Evolutionary conservation across 2,888 invertebrate species (phyloP).

Genomic region (Amblyteles armatorius): DNA sequence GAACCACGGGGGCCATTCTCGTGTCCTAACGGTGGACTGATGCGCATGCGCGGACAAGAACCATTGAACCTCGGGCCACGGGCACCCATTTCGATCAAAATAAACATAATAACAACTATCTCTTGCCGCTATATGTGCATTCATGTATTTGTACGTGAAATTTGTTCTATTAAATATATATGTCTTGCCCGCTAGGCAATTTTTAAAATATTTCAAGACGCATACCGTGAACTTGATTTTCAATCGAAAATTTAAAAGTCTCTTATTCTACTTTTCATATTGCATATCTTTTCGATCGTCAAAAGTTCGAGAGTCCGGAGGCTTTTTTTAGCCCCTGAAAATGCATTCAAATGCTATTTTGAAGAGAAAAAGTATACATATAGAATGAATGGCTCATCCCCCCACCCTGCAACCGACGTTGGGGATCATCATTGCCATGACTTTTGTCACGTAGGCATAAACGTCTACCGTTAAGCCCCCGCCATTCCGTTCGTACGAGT

Average conservation of each 20-base stretch:
- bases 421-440: conserved; percentile 69
- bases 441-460: conserved; percentile 77
- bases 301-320: neutral
- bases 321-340: neutral
- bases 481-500: conserved; percentile 62
- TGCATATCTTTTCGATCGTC: neutral
- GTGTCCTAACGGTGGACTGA: conserved; percentile 17
- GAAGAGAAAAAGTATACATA: neutral
- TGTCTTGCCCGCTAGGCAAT: neutral
- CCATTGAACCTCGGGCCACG: conserved; percentile 73
- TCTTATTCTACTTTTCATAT: conserved; percentile 12
- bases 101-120: conserved; percentile 34
- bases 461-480: conserved; percentile 60
- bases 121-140: neutral
- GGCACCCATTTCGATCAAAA: conserved; percentile 54
- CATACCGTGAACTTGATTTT: conserved; percentile 39
- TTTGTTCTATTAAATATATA: no score
- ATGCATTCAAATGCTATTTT: neutral
- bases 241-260: neutral
- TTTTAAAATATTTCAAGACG: neutral
- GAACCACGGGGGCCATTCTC: conserved; percentile 70
- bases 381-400: conserved; percentile 17
- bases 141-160: neutral
- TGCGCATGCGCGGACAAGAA: conserved; percentile 71
- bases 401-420: neutral